Evolutionary conservation across 2,888 invertebrate species (phyloP).

Genomic region (Drosophila pseudotakahashii): DNA sequence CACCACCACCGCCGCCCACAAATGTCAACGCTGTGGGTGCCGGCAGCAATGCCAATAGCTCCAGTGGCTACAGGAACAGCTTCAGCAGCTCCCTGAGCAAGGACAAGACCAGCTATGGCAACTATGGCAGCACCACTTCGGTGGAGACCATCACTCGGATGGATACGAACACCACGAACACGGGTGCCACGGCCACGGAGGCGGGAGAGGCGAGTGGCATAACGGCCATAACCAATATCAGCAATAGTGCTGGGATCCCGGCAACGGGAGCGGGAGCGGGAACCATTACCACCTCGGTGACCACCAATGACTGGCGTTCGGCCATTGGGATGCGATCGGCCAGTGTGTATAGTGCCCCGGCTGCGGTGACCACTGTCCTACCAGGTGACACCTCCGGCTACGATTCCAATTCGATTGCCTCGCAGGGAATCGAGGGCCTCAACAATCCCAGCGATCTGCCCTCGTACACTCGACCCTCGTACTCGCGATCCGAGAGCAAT

Average conservation of each 20-base stretch:
- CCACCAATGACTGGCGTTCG: conserved; percentile 73
- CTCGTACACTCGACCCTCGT: conserved; percentile 81
- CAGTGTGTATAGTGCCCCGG: conserved; percentile 82
- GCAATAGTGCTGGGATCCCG: conserved; percentile 28
- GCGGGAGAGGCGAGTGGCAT: conserved; percentile 62
- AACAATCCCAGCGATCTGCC: conserved; percentile 80
- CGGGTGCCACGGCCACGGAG: conserved; percentile 63
- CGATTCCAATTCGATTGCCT: conserved; percentile 78
- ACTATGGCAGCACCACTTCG: conserved; percentile 79
- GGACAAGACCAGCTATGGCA: conserved; percentile 74
- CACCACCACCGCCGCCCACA: conserved; percentile 79
- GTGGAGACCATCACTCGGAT: conserved; percentile 82
- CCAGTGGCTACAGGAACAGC: conserved; percentile 75
- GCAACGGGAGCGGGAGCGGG: conserved; percentile 20
- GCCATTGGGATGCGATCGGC: conserved; percentile 78
- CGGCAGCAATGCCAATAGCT: conserved; percentile 57
- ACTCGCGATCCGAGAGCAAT: conserved; percentile 83
- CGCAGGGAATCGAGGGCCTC: conserved; percentile 73
- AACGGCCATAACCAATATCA: conserved; percentile 64
- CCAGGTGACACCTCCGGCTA: conserved; percentile 79
- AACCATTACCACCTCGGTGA: conserved; percentile 62
- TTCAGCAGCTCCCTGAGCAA: conserved; percentile 68
- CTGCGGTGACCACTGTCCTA: conserved; percentile 75
- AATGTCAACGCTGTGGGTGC: conserved; percentile 24
- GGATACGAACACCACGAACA: conserved; percentile 80